Base-by-base conservation (phyloP, 1,140 invertebrate genomes). In the Pissodes strobi region DNA sequence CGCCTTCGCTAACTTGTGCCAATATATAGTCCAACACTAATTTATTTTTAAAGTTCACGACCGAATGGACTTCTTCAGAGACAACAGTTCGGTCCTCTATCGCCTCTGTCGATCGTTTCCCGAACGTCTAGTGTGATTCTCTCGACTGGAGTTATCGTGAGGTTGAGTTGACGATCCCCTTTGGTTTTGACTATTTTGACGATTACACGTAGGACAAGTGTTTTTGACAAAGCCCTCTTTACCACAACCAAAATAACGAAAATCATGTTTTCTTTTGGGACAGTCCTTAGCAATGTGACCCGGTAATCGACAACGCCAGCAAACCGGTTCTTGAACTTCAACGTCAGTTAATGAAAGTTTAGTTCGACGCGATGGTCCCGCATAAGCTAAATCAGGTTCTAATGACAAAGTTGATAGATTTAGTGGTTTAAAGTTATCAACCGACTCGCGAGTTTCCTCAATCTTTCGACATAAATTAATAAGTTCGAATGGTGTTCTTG, bases 161-260 rank as follows among this genome's bases (percentile, higher is more conserved):
- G 15, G 4, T 41, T n/a, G 6, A 8, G 6, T 9, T 41, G 6
- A 8, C 39, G 6, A 41, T 41, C 39, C 3, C 39, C 15, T 8
- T 41, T 34, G 15, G 4, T 15, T 41, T 13, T 8, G 15, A 43
- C 9, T 43, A 13, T 17, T 2, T n/a, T n/a, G n/a, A n/a, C n/a
- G n/a, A 19, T 19, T 43, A 15, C 39, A 43, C 8, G 39, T 3
- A 13, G 39, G 39, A 43, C 39, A 43, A 17, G 2, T 43, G 9
- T 8, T 19, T 43, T 43, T 43, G 6, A 8, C 18, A 19, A 43
- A 43, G 17, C 39, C 39, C 9, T 17, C 39, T 2, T 19, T 15
- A 41, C 39, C 39, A 43, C 39, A 43, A 34, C 13, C 18, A 43
- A 43, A 43, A 19, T 15, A 43, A 43, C 18, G 39, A 19, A 43